phyloP scores from a whole-genome alignment of 2,113 vertebrate genomes.

The Etheostoma spectabile region DNA sequence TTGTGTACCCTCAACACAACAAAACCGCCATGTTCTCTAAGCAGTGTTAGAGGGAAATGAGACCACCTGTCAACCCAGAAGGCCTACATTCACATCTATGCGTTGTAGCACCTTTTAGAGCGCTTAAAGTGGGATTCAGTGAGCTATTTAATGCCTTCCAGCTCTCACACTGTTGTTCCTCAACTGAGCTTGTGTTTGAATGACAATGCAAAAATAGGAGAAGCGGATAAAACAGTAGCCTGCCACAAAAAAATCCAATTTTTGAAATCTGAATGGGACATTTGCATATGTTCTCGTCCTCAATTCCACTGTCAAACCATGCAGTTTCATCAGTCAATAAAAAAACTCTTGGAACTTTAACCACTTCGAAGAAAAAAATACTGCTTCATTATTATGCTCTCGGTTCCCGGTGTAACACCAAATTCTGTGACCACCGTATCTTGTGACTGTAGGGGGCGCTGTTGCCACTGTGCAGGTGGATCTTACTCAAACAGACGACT shows the following conservation, averaged over 20 bases:
- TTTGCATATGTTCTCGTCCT: conserved; percentile 7
- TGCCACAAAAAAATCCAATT: not conserved
- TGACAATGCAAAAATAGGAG: not conserved
- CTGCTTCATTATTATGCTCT: conserved; percentile 38
- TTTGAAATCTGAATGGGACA: not conserved
- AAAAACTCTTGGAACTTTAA: conserved; percentile 20
- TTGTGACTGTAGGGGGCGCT: no score
- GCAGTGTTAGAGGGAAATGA: not conserved
- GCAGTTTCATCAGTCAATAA: not conserved
- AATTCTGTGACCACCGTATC: no score
- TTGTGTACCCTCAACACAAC: not conserved
- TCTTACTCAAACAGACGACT: no score
- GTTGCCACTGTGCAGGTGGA: no score
- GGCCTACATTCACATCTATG: not conserved
- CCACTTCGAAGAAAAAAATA: conserved; percentile 41
- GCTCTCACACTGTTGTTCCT: conserved; percentile 1
- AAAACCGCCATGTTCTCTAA: not conserved
- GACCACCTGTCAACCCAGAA: not conserved
- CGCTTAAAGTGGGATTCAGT: not conserved
- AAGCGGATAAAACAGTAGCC: not conserved
- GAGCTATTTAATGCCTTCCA: conserved; percentile 7
- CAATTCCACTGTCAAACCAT: conserved; percentile 11
- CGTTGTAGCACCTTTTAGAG: not conserved
- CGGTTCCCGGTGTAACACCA: no score
- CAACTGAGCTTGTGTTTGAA: conserved; percentile 18